These are phyloP conservation scores for Mallotus villosus DNA, from an alignment of 2,797 vertebrate genomes.

Conservation along the genomic window DNA sequence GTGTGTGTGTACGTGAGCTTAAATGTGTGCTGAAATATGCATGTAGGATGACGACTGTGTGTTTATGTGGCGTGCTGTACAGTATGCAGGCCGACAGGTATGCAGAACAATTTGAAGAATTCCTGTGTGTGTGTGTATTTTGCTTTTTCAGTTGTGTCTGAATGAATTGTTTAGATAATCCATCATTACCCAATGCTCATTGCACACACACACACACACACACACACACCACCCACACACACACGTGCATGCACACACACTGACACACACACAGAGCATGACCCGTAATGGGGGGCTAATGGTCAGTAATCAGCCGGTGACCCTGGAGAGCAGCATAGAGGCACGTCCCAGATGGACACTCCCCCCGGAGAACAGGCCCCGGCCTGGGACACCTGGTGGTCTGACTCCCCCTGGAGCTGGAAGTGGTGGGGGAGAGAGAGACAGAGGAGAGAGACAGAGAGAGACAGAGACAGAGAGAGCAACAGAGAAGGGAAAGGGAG, in stretches of 20 bases:
- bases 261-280: no score
- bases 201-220: neutral
- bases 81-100: no score
- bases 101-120: neutral
- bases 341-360: neutral
- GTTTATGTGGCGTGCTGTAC: no score
- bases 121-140: neutral
- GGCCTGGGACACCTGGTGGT: neutral
- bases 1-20: constrained; percentile 20
- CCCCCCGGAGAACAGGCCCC: neutral
- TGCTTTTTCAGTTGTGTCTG: neutral
- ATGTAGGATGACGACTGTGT: no score
- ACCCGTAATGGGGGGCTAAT: constrained; percentile 9
- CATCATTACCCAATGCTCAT: neutral
- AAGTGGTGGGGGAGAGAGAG: neutral
- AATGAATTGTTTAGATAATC: neutral
- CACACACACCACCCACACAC: constrained; percentile 1
- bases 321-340: neutral
- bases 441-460: no score
- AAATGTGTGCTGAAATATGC: neutral
- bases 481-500: no score
- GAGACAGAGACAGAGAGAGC: no score
- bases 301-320: constrained; percentile 1
- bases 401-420: neutral
- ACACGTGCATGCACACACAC: neutral